Conservation (phyloP, 2,888 invertebrate species). For the Andrena flavipes region DNA sequence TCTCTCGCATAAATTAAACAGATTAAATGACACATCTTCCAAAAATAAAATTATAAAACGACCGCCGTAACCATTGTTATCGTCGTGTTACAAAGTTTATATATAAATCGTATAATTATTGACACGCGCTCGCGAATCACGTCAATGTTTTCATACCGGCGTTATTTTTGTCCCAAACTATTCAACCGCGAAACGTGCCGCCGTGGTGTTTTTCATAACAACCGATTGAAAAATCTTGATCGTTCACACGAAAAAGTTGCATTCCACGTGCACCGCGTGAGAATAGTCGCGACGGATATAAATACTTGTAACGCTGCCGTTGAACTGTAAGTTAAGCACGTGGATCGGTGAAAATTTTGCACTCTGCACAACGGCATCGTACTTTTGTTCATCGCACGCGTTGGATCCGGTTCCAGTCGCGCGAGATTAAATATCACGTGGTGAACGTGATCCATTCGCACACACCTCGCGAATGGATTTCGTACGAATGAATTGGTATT, state of each 20-base stretch:
- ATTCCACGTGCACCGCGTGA: slow-evolving; percentile 31
- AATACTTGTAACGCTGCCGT: slow-evolving; percentile 48
- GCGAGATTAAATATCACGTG: background rate
- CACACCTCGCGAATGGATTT: background rate
- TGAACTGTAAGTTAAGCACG: slow-evolving; percentile 42
- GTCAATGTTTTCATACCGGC: background rate
- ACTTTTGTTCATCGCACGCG: background rate
- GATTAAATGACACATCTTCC: too few relatives aligned
- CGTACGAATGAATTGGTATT: background rate
- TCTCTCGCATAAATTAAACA: too few relatives aligned
- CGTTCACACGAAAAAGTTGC: slow-evolving; percentile 38
- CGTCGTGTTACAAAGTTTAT: background rate
- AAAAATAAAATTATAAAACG: background rate
- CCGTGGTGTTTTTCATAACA: slow-evolving; percentile 1
- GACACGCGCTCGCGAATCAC: background rate
- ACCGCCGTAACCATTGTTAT: background rate
- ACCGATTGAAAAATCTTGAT: slow-evolving; percentile 9
- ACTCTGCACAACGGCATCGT: background rate
- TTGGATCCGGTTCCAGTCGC: slow-evolving; percentile 3
- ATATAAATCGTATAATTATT: background rate
- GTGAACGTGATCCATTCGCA: slow-evolving; percentile 1
- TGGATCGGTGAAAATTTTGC: slow-evolving; percentile 48
- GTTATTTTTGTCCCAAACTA: slow-evolving; percentile 8
- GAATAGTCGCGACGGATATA: slow-evolving; percentile 27
- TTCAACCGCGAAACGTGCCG: slow-evolving; percentile 11